A percentile compares a stretch with the other conserved stretches of the same genome.
Evolutionary conservation across 2,888 invertebrate genomes (phyloP).

Genomic region (Drosophila ustulata): DNA sequence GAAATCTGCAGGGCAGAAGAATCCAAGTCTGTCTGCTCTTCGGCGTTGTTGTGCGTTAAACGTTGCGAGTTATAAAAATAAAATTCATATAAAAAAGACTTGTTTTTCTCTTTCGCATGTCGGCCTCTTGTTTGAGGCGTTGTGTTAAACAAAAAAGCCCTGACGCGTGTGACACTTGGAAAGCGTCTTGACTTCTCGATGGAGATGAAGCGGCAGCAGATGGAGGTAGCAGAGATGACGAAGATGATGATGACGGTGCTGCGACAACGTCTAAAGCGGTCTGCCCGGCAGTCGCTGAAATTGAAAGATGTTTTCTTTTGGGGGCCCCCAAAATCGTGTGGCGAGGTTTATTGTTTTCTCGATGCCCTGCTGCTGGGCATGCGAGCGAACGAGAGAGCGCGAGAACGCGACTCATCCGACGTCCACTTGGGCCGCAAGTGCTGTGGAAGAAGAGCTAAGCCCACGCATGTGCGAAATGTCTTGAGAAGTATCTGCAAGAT

Average conservation of each 20-base stretch:
- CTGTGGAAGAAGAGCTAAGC: conserved; percentile 8
- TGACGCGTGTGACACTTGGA: conserved; percentile 69
- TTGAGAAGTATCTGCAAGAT: conserved; percentile 63
- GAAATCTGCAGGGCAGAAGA: conserved; percentile 21
- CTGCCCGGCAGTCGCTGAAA: conserved; percentile 41
- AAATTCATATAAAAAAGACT: conserved; percentile 13
- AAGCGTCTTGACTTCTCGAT: conserved; percentile 49
- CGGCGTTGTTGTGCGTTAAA: conserved; percentile 39
- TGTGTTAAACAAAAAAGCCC: conserved; percentile 56
- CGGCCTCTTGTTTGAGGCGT: conserved; percentile 21
- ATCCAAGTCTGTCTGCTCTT: conserved; percentile 24
- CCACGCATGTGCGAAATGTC: conserved; percentile 64
- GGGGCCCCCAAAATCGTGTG: conserved; percentile 31
- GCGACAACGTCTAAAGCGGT: conserved; percentile 24
- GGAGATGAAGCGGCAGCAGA: conserved; percentile 6
- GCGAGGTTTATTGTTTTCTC: conserved; percentile 57
- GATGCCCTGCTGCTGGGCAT: conserved; percentile 27
- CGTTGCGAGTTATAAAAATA: conserved; percentile 46
- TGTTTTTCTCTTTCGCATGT: conserved; percentile 30
- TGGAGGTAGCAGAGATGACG: conserved; percentile 4
- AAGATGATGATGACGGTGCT: conserved; percentile 14
- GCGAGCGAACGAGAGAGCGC: conserved; percentile 12
- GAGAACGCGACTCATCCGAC: conserved; percentile 1
- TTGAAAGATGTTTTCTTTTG: conserved; percentile 45
- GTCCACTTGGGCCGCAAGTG: conserved; percentile 35